phyloP scores from a whole-genome alignment of 2,797 vertebrate species.

The Acipenser oxyrinchus region DNA sequence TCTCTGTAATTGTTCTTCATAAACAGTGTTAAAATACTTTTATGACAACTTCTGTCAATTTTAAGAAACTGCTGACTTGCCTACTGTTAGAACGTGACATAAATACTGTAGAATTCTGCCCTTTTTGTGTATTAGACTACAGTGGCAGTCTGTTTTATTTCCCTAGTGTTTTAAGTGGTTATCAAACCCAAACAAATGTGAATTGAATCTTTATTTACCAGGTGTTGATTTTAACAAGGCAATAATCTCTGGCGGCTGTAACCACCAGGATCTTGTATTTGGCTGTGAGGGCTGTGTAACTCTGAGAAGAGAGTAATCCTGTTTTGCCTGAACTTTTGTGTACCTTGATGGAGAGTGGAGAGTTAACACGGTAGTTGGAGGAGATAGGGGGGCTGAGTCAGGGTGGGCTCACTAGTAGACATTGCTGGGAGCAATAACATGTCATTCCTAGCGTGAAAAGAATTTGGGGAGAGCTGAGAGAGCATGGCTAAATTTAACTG shows the following conservation, averaged over 20 bases:
- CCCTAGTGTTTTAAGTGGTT: no score
- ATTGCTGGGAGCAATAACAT: slow-evolving; percentile 5
- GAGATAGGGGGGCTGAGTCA: slow-evolving; percentile 7
- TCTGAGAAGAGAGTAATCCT: slow-evolving; percentile 22
- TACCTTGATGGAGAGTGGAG: slow-evolving; percentile 7
- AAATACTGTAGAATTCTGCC: no score
- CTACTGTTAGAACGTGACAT: no score
- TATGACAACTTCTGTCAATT: no score
- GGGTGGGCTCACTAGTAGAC: slow-evolving; percentile 21
- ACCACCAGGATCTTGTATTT: no score
- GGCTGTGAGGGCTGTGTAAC: no score
- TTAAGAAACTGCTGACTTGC: no score
- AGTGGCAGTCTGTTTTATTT: no score
- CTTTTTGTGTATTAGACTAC: no score
- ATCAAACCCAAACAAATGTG: no score
- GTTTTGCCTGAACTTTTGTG: slow-evolving; percentile 14
- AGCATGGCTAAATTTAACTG: slow-evolving; percentile 67
- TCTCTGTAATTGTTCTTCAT: no score
- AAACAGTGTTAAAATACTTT: no score
- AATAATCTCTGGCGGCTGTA: not conserved
- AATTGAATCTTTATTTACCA: slow-evolving; percentile 21
- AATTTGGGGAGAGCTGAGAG: slow-evolving; percentile 29
- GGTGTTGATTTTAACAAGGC: slow-evolving; percentile 27
- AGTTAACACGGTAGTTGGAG: not conserved
- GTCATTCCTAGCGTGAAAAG: slow-evolving; percentile 38